A percentile compares a stretch with the other conserved stretches of the same genome.
Evolutionary conservation across 2,888 invertebrate species (phyloP).

Genomic region (Taphrorychus bicolor): DNA sequence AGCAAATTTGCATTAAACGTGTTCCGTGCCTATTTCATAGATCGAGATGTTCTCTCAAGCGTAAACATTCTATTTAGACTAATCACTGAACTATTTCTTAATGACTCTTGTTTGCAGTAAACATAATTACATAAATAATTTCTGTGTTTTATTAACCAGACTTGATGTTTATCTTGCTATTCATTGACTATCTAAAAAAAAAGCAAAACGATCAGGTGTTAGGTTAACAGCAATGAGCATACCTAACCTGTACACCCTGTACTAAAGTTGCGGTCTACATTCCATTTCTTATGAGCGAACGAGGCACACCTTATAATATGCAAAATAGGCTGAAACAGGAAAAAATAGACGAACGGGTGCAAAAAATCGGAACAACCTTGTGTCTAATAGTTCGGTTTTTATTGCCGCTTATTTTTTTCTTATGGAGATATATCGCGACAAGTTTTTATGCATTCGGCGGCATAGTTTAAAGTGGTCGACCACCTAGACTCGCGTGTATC

Average conservation of each 20-base stretch:
- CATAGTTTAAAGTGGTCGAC: conserved; percentile 10
- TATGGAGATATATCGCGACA: background rate
- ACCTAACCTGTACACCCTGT: background rate
- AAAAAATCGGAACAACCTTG: conserved; percentile 36
- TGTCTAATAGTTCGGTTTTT: conserved; percentile 16
- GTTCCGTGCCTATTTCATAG: background rate
- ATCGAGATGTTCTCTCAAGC: background rate
- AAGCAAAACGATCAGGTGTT: background rate
- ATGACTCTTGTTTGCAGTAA: background rate
- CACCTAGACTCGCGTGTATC: conserved; percentile 5
- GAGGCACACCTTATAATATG: conserved; percentile 24
- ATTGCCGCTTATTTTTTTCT: background rate
- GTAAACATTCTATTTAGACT: conserved; percentile 1
- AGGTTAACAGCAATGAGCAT: background rate
- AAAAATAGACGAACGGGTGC: conserved; percentile 14
- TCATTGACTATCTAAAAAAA: background rate
- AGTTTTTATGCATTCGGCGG: conserved; percentile 18
- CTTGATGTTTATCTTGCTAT: background rate
- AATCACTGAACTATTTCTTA: background rate
- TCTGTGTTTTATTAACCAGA: background rate
- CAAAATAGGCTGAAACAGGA: conserved; percentile 21
- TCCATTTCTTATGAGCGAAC: conserved; percentile 17
- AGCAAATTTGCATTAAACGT: background rate
- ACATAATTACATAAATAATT: background rate
- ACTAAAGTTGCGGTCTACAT: conserved; percentile 4